These are phyloP conservation scores for Sebastes fasciatus DNA, from an alignment of 2,113 vertebrate genomes.

Conservation along the genomic window DNA sequence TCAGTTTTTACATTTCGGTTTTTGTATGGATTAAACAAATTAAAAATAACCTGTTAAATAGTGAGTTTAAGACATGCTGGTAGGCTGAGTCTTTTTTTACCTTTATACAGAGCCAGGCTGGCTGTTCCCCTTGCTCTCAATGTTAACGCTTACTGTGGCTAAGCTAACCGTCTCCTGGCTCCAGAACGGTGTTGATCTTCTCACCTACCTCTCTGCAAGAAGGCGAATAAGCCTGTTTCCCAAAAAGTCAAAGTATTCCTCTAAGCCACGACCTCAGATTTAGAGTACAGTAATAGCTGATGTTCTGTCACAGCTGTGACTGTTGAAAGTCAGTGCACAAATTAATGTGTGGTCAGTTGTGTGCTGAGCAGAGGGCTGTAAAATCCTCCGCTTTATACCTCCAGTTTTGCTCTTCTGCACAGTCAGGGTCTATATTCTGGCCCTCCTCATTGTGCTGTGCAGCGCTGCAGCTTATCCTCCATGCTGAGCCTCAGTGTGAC, in stretches of 20 bases:
- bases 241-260: background rate
- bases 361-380: conserved; percentile 13
- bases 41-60: background rate
- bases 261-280: background rate
- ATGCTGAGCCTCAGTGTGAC: conserved; percentile 60
- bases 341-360: conserved; percentile 14
- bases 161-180: too few species aligned
- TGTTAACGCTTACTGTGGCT: too few species aligned
- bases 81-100: too few species aligned
- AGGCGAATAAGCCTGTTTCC: background rate
- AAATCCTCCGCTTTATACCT: conserved; percentile 6
- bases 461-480: conserved; percentile 57
- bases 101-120: too few species aligned
- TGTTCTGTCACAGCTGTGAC: background rate
- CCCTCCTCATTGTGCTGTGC: conserved; percentile 37
- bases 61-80: too few species aligned
- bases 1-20: background rate
- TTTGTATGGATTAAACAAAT: background rate
- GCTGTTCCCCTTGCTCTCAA: too few species aligned
- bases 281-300: background rate
- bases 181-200: background rate
- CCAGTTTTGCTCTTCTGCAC: conserved; percentile 4
- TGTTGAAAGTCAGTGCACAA: conserved; percentile 1
- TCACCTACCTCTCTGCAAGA: background rate
- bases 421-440: conserved; percentile 18